Evolutionary conservation across 2,888 invertebrate genomes (phyloP), one percentile per base, ranked within the genome.

Genomic region (Amiota mariae): DNA sequence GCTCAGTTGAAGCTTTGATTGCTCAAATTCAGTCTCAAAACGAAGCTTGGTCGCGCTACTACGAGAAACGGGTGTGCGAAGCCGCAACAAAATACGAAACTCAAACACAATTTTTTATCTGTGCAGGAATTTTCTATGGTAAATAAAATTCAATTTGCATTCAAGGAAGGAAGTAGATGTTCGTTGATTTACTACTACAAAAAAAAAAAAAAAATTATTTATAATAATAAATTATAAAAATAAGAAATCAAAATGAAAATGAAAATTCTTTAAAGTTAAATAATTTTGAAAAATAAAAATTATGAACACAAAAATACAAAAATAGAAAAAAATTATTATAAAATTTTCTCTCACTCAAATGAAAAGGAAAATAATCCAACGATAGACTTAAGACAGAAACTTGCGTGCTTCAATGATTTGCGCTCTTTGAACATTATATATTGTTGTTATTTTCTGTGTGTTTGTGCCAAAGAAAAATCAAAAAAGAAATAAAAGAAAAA

Each of bases 1-100:
- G 36, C 36, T 36, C 36, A 36, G 36, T 36, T 36, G 36, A 36
- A 36, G 36, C 36, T 36, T 36, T 36, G 36, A 36, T 36, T 6
- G 36, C 36, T 36, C 36, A 36, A 0, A 6, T 76, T 86, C 87
- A 86, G 88, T 86, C 86, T 82, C 78, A 75, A 81, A 81, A 83
- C 82, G 85, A 76, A 85, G 84, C 87, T 86, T 82, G 88, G 76
- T 77, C 87, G 81, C 85, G 78, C 78, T 77, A 87, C 83, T 84
- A 66, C 70, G 73, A 63, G 18, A 70, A 15, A 77, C 78, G 75
- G 77, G 75, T 78, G 75, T 79, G 81, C 80, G 80, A 75, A 76
- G 80, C 76, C 72, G 71, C 78, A 79, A 79, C 74, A 75, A 59
- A 46, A 59, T 76, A 81, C 75, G 70, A 76, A 72, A 70, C 57